Base-by-base conservation (phyloP, 2,888 invertebrate genomes). In the Ophion obscuratus region DNA sequence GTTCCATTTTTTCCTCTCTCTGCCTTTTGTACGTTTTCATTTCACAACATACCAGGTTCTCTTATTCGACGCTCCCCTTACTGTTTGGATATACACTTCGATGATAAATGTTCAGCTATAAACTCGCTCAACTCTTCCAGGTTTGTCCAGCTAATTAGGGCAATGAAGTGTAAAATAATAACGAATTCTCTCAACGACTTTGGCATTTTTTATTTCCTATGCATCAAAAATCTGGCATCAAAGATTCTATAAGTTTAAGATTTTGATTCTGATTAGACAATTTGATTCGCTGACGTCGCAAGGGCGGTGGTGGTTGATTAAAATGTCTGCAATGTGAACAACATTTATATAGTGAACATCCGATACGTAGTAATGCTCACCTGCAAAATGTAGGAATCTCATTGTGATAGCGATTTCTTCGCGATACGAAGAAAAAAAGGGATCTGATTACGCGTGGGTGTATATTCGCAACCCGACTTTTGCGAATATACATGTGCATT, bases 1-100 rank as follows among this genome's bases (percentile, higher is more conserved):
- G 40, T 80, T 82, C 75, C 83, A 83, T 87, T 82, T 87, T 82
- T 81, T 71, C 64, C 61, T 64, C 84, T 66, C 74, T 47, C 44
- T 76, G 57, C 61, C 62, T 27, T 53, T 78, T 81, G 81, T 68
- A 71, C 62, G 40, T 74, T 82, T 84, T 81, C 83, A 53, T 82
- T 81, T 44, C 68, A 47, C 61, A 1, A 47, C 59, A 62, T 80
- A 68, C 20, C 24, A 31, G n/a, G 11, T 47, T 73, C 66, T 61
- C 17, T 61, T 53, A 40, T 80, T 80, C 70, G 70, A 71, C 57
- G 44, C 20, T 27, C 14, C 24, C 27, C 20, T 27, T 74, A 14
- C 31, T 27, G 61, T 79, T 78, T 20, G 20, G 20, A 62, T 36
- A 20, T 20, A 76, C 66, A 66, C 57, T 44, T 53, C 70, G 59